A percentile compares a stretch with the other conserved stretches of the same genome.
phyloP scores from a whole-genome alignment of 2,113 vertebrate genomes.

The Leiothrix lutea region DNA sequence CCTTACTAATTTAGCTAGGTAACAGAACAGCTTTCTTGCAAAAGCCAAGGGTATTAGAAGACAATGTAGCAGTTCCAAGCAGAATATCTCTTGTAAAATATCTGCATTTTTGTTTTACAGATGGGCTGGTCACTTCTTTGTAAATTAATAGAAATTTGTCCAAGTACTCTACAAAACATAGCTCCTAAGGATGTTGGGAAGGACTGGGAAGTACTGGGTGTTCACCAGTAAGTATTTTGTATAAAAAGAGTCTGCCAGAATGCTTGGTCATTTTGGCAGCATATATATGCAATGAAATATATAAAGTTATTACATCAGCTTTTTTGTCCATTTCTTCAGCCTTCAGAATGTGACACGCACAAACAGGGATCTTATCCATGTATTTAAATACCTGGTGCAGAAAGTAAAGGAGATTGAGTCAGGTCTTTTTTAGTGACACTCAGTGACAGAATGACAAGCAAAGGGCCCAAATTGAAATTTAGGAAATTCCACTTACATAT shows the following conservation, averaged over 20 bases:
- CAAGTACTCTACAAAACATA: slow-evolving; percentile 80
- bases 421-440: background rate
- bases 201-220: slow-evolving; percentile 84
- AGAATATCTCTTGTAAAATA: background rate
- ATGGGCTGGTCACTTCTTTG: slow-evolving; percentile 90
- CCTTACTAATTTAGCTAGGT: background rate
- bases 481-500: background rate
- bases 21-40: background rate
- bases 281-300: background rate
- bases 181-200: slow-evolving; percentile 74
- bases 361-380: background rate
- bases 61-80: background rate
- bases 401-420: background rate
- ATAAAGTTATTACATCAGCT: background rate
- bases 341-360: background rate
- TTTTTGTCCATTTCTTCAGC: background rate
- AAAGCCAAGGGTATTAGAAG: background rate
- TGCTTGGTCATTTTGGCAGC: background rate
- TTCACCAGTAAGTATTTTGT: slow-evolving; percentile 88
- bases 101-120: slow-evolving; percentile 73
- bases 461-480: background rate
- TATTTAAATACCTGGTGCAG: background rate
- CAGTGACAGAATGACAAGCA: background rate
- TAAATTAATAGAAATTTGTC: slow-evolving; percentile 90
- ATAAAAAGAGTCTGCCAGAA: background rate